Base-by-base conservation (phyloP, 1,140 invertebrate species). In the Saccostrea echinata region DNA sequence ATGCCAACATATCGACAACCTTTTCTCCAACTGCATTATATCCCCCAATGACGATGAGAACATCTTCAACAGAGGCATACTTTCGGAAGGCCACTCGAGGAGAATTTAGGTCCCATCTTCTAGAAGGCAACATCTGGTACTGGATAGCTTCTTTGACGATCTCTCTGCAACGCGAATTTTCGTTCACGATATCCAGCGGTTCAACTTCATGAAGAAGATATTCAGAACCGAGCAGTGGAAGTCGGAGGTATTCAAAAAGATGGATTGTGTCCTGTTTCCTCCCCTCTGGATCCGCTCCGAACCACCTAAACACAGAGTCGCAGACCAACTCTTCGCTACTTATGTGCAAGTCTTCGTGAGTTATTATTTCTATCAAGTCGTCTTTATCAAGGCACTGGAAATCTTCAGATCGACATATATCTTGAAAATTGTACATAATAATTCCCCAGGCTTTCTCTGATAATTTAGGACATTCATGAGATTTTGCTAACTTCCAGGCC, bases 71-170 rank as follows among this genome's bases (percentile, higher is more conserved):
- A 64, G 91, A 90, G 24, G 90, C 90, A 82, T 90, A 89, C 24
- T 92, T 91, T 13, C 92, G 87, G 87, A 91, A 92, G 16, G 88
- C 89, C 33, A 91, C 90, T 35, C 92, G 84, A n/a, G 91, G 91
- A 13, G 92, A 90, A 64, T 92, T 93, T n/a, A 92, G 92, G 57
- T 92, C 92, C 30, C 91, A 91, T 61, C 92, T 84, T 53, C 92
- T 88, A 4, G 92, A 90, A 1, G 91, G 92, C 27, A 93, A 84
- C 92, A 93, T 92, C 61, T 93, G 92, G 76, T 93, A 92, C 55
- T 91, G 88, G 24, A 92, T 93, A 43, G 92, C 92, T 64, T 93
- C 92, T 84, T 91, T 91, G 4, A 93, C 90, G 35, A 93, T 92
- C 64, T 91, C 91, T 27, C 92, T 61, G 57, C 92, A 93, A 24